Evolutionary conservation across 2,113 vertebrate species (phyloP), one percentile per base, ranked within the genome.

Genomic region (Bufo bufo): DNA sequence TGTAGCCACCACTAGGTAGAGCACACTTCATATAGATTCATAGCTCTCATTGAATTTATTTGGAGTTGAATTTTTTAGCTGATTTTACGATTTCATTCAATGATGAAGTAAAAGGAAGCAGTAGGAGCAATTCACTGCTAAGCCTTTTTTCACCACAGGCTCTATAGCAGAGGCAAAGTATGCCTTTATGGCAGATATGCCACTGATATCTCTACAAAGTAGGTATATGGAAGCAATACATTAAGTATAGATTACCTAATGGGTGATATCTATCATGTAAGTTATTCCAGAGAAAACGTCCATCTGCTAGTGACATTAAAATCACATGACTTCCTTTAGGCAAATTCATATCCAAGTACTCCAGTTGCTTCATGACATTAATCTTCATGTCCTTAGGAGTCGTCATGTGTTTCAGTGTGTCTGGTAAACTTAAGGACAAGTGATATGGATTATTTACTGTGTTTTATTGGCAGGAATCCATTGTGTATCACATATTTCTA

Each of bases 271-370:
- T 91, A 87, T 91, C n/a, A 0, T 96, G 93, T 85, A 96, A 87
- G 12, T 90, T 90, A 54, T 96, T 92, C 95, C 95, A 96, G 86
- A 96, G 94, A 54, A 96, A 95, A 84, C 90, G 91, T 2, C 95
- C 95, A 61, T 95, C 91, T 0, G 92, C 93, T 90, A 96, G 90
- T 87, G 94, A 94, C 0, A 92, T 91, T 33, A 96, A 88, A 89
- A 96, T 90, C 77, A 96, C 92, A 0, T 95, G 92, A 89, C 95
- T 96, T 82, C 94, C 91, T 0, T 92, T 93, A 0, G 95, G 95
- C 79, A 96, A 93, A 9, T 0, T 90, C 0, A 91, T 85, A 63
- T 96, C 89, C 4, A 96, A 89, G 79, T 93, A 87, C 0, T 0
- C 19, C 85, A 96, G 91, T 1, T 90, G 92, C 79, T 92, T 72